phyloP scores from a whole-genome alignment of 2,888 invertebrate genomes.

The Cephalotes varians region DNA sequence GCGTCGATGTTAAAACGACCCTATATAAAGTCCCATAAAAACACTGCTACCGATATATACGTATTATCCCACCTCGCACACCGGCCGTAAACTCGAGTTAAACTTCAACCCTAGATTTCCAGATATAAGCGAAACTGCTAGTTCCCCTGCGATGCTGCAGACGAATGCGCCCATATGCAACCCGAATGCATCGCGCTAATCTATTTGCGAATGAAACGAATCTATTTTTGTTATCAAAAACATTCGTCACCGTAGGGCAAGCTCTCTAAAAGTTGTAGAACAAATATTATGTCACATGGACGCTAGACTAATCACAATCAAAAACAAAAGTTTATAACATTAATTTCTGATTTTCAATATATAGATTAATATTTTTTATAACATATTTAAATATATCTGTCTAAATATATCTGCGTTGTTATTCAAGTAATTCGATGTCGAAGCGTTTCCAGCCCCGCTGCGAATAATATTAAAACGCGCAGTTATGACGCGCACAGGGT shows the following conservation, averaged over 20 bases:
- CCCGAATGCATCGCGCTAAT: constrained; percentile 34
- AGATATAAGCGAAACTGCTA: constrained; percentile 1
- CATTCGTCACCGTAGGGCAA: neutral
- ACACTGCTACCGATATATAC: constrained; percentile 60
- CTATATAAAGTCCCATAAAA: constrained; percentile 75
- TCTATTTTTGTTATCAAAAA: constrained; percentile 9
- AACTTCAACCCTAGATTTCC: constrained; percentile 54
- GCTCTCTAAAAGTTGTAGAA: no score
- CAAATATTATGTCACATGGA: neutral
- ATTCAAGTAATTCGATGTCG: constrained; percentile 19
- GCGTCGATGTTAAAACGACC: constrained; percentile 76
- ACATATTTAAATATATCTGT: neutral
- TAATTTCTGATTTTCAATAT: neutral
- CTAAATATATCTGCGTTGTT: constrained; percentile 13
- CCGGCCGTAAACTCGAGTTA: constrained; percentile 61
- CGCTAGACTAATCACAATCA: neutral
- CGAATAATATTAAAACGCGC: constrained; percentile 48
- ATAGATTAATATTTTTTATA: neutral
- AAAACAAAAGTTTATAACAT: neutral
- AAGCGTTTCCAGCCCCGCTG: constrained; percentile 23
- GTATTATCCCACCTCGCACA: constrained; percentile 35
- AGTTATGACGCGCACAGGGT: constrained; percentile 30
- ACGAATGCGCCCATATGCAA: neutral
- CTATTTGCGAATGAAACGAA: constrained; percentile 18
- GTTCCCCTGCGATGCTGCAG: neutral